Conservation (phyloP, 2,888 invertebrate species). For the Aphrophora alni region DNA sequence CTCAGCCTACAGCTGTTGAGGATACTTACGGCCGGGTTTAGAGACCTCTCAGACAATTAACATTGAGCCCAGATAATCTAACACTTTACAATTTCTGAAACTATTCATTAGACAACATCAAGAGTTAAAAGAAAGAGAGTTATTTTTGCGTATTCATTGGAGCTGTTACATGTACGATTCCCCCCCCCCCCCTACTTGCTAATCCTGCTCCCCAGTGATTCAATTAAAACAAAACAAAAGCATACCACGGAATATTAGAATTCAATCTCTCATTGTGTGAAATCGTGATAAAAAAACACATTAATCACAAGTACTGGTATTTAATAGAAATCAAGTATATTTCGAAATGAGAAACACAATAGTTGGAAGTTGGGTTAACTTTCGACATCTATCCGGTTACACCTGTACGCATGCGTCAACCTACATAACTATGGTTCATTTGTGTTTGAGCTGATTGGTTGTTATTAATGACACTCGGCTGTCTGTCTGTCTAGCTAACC, state of each 20-base stretch:
- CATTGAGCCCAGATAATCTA: neutral
- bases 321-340: neutral
- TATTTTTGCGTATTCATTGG: neutral
- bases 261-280: neutral
- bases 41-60: neutral
- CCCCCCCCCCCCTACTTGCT: too few relatives aligned
- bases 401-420: neutral
- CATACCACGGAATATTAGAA: neutral
- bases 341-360: neutral
- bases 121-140: neutral
- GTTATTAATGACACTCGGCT: neutral
- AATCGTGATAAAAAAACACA: conserved; percentile 4
- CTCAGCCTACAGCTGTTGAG: too few relatives aligned
- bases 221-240: conserved; percentile 4
- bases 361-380: neutral
- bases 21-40: neutral
- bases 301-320: neutral
- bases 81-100: neutral
- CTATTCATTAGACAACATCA: neutral
- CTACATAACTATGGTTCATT: neutral
- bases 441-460: neutral
- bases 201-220: neutral
- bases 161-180: neutral
- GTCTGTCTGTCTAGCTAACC: neutral
- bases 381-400: neutral